These are phyloP conservation scores for Magallana angulata DNA, from an alignment of 1,140 invertebrate genomes.

Conservation along the genomic window DNA sequence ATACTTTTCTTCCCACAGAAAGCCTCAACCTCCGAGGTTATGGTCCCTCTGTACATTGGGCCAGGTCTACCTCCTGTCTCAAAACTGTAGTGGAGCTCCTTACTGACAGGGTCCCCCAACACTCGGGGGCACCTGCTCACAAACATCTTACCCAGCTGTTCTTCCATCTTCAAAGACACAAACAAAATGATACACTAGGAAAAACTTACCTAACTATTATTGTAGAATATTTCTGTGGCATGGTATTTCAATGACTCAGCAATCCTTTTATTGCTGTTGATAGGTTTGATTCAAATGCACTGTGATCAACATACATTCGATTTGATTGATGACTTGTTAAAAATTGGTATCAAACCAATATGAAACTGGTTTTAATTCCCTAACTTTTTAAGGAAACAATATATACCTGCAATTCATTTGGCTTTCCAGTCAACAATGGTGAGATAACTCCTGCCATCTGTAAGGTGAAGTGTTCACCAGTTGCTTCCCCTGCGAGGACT, in stretches of 20 bases:
- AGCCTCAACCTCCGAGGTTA: conserved; percentile 57
- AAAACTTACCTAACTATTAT: no score
- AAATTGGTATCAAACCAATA: no score
- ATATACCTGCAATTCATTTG: background rate
- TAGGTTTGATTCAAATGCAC: no score
- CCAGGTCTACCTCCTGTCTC: conserved; percentile 37
- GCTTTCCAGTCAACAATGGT: conserved; percentile 18
- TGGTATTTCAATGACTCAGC: no score
- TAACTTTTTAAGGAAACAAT: no score
- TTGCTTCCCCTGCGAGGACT: background rate
- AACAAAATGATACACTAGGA: no score
- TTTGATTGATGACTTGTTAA: no score
- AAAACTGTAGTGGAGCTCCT: conserved; percentile 50
- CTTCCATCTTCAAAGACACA: conserved; percentile 49
- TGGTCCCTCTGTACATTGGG: background rate
- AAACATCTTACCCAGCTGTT: conserved; percentile 54
- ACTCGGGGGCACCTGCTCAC: conserved; percentile 61
- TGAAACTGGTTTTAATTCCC: no score
- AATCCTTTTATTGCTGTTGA: no score
- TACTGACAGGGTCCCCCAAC: conserved; percentile 53
- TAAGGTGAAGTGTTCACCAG: background rate
- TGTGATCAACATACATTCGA: no score
- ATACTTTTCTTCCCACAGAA: conserved; percentile 70
- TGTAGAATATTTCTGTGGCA: no score
- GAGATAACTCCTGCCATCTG: conserved; percentile 18